A percentile compares a stretch with the other conserved stretches of the same genome.
phyloP scores from a whole-genome alignment of 2,113 vertebrate genomes.

The Boleophthalmus pectinirostris region DNA sequence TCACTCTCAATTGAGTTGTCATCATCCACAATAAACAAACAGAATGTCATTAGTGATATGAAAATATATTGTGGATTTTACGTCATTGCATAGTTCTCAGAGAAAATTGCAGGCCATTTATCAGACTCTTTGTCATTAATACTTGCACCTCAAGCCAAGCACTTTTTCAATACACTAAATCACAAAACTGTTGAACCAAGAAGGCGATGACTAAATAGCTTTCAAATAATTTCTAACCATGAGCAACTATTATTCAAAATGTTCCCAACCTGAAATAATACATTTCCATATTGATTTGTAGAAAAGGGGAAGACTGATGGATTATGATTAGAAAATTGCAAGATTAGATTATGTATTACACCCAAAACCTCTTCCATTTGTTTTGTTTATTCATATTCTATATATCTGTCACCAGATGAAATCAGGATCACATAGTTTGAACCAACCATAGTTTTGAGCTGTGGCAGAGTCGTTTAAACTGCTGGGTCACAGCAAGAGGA shows the following conservation, averaged over 20 bases:
- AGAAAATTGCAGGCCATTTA: constrained; percentile 29
- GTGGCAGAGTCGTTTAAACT: background rate
- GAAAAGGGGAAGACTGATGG: background rate
- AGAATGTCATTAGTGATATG: constrained; percentile 14
- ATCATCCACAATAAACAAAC: constrained; percentile 17
- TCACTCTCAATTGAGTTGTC: background rate
- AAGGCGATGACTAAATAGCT: constrained; percentile 11
- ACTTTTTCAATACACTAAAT: constrained; percentile 22
- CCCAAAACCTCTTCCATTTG: background rate
- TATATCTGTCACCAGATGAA: background rate
- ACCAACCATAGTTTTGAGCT: background rate
- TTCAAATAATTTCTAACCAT: constrained; percentile 37
- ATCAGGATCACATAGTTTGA: background rate
- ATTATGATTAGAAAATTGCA: background rate
- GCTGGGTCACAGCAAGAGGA: background rate
- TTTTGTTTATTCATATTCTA: no score
- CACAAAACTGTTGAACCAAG: constrained; percentile 15
- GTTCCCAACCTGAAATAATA: constrained; percentile 19
- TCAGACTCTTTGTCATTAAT: constrained; percentile 9
- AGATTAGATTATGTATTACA: background rate
- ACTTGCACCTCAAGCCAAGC: constrained; percentile 22
- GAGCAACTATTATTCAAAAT: constrained; percentile 42
- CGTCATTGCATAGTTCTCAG: constrained; percentile 10
- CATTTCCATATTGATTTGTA: constrained; percentile 32
- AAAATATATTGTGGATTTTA: constrained; percentile 15